Base-by-base conservation (phyloP, 2,113 vertebrate species). In the Tamias sibiricus region DNA sequence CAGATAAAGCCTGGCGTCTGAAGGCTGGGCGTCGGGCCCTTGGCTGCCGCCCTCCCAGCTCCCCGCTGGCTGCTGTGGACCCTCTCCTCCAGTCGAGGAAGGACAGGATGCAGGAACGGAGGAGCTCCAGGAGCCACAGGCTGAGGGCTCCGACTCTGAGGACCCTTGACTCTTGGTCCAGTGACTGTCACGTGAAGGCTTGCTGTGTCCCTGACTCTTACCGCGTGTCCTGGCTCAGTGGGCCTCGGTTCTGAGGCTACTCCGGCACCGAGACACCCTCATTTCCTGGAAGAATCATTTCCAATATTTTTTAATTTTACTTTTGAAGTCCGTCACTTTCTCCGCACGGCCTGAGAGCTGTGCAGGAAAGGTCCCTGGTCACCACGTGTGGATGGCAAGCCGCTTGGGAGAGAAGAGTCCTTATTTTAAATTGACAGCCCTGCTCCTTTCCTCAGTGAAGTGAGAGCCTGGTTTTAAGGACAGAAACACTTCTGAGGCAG, bases 341-440 rank as follows among this genome's bases (percentile, higher is more conserved):
- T 59, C 30, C 42, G 6, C 1, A 1, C 32, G 40, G 10, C 19
- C 47, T 68, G n/a, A 19, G 47, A 30, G 47, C 32, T 26, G 10
- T 28, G 2, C 19, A 62, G 71, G 6, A 72, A 83, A 57, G 7
- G 9, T 28, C 76, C 71, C 26, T 14, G 16, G 14, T 22, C 54
- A 13, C 11, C 2, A 5, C 14, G 0, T 4, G 12, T 44, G 3
- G 7, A 22, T 0, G 7, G 14, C 19, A 32, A 26, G 9, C 47
- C 37, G 11, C 71, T n/a, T 42, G 4, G 10, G 1, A 1, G n/a
- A 91, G 37, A 30, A 57, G 0, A 24, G 14, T n/a, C 11, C 64
- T 57, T 6, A 6, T 24, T 57, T 62, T 20, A 10, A 37, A 2
- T 22, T 16, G 28, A 7, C 4, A 30, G n/a, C 64, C 40, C 40